Percentiles rank a stretch among this genome's conserved stretches.
These are phyloP conservation scores for Bolborhynchus lineola DNA, from an alignment of 2,113 vertebrate species.

Conservation along the genomic window DNA sequence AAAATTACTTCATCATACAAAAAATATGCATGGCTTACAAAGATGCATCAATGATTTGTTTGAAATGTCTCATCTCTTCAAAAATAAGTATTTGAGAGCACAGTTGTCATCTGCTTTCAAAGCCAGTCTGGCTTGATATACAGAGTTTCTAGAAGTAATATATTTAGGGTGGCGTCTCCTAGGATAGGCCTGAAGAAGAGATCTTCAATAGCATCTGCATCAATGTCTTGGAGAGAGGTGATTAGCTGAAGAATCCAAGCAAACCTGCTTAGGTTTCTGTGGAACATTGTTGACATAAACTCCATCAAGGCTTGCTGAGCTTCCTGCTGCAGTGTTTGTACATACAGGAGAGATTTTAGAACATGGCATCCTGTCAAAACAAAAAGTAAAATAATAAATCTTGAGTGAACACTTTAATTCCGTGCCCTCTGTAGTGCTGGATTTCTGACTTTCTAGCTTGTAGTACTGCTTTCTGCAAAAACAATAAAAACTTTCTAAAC, in stretches of 20 bases:
- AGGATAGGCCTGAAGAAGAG: slow-evolving; percentile 55
- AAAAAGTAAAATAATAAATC: not conserved
- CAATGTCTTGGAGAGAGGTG: not conserved
- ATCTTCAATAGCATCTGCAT: not conserved
- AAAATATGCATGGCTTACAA: not conserved
- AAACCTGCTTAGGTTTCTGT: slow-evolving; percentile 7
- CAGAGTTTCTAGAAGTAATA: slow-evolving; percentile 35
- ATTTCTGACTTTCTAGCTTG: not conserved
- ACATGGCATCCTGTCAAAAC: not conserved
- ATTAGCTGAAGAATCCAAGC: slow-evolving; percentile 25
- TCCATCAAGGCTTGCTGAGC: slow-evolving; percentile 44
- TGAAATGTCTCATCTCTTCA: not conserved
- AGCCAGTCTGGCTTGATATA: not conserved
- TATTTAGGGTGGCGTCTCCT: slow-evolving; percentile 15
- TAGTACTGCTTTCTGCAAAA: not conserved
- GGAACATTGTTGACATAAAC: slow-evolving; percentile 6
- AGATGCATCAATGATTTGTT: not conserved
- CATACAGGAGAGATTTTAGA: slow-evolving; percentile 26
- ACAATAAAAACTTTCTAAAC: not conserved
- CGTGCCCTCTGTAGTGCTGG: not conserved
- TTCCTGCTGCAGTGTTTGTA: slow-evolving; percentile 56
- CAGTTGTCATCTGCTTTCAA: not conserved
- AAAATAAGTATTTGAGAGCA: not conserved
- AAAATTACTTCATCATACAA: not conserved
- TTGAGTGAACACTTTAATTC: not conserved